Evolutionary conservation across 2,797 vertebrate species (phyloP).

Genomic region (Pyrocephalus nanus): DNA sequence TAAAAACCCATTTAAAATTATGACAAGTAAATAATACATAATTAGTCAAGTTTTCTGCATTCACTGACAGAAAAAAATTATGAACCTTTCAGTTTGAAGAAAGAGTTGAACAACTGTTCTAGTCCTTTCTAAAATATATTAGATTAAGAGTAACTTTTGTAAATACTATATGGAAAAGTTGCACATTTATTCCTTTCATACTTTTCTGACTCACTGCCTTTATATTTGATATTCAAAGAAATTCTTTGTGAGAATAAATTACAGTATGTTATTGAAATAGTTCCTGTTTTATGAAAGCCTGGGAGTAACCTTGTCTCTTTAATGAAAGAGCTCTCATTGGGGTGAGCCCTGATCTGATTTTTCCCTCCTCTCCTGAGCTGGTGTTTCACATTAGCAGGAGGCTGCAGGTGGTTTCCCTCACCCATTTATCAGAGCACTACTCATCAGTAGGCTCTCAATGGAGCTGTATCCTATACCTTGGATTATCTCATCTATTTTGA

Average conservation of each 20-base stretch:
- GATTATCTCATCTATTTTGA: background rate
- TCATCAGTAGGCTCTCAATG: background rate
- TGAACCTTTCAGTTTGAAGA: background rate
- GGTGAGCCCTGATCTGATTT: background rate
- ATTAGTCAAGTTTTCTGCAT: slow-evolving; percentile 39
- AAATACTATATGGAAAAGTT: background rate
- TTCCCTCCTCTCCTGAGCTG: background rate
- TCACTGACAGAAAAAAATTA: slow-evolving; percentile 8
- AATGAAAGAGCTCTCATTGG: background rate
- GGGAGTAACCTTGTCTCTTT: background rate
- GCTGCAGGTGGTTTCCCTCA: background rate
- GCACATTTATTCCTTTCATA: background rate
- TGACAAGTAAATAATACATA: slow-evolving; percentile 62
- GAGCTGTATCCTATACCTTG: background rate
- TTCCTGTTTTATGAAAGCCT: background rate
- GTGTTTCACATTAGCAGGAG: background rate
- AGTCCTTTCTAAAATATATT: background rate
- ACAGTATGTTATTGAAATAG: background rate
- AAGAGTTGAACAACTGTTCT: background rate
- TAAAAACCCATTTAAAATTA: slow-evolving; percentile 29
- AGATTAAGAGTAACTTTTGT: background rate
- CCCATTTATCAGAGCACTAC: background rate
- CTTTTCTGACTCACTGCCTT: background rate
- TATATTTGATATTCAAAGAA: background rate
- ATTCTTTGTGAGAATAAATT: background rate